Conservation (phyloP, 2,113 vertebrate genomes). For the Pangasianodon gigas region DNA sequence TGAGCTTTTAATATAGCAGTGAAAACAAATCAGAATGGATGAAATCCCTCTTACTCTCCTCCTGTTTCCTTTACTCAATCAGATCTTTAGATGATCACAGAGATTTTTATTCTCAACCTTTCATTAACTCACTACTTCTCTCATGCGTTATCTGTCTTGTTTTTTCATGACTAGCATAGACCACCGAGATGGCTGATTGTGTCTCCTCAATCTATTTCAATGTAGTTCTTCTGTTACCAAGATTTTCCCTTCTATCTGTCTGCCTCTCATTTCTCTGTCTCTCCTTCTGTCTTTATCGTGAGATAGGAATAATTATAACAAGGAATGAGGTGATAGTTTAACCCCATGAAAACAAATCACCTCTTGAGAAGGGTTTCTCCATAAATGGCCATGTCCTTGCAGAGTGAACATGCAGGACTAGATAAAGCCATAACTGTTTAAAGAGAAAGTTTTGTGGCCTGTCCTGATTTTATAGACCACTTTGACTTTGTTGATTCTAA, state of each 20-base stretch:
- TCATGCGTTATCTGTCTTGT: neutral
- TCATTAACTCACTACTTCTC: neutral
- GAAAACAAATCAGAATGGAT: neutral
- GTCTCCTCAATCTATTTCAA: neutral
- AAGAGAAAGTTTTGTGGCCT: neutral
- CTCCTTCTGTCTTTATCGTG: constrained; percentile 15
- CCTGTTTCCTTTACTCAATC: neutral
- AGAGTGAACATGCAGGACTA: neutral
- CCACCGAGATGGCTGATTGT: neutral
- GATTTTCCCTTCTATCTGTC: neutral
- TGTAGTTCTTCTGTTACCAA: neutral
- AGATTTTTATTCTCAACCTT: constrained; percentile 12
- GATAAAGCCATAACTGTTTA: neutral
- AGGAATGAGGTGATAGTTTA: neutral
- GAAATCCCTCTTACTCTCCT: neutral
- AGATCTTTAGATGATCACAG: neutral
- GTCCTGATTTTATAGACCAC: neutral
- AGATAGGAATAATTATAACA: neutral
- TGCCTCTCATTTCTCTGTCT: neutral
- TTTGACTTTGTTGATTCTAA: neutral
- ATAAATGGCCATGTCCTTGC: constrained; percentile 19
- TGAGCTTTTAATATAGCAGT: neutral
- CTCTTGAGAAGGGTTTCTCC: neutral
- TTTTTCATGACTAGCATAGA: neutral
- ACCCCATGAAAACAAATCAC: neutral